Conservation (phyloP, 2,113 vertebrate genomes). For the Myxocyprinus asiaticus region DNA sequence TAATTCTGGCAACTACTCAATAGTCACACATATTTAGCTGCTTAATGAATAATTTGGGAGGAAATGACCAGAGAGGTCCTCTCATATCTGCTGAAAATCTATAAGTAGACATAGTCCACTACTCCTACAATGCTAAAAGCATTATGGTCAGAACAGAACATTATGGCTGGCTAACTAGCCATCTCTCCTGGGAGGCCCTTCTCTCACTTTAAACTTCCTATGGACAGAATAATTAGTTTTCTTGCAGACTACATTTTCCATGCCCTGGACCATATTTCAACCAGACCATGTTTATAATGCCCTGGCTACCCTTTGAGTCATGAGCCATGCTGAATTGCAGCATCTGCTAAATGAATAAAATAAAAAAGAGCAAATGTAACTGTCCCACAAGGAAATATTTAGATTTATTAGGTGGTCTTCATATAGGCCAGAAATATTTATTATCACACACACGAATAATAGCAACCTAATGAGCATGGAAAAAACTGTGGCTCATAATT, state of each 20-base stretch:
- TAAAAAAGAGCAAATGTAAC: slow-evolving; percentile 35
- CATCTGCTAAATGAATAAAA: slow-evolving; percentile 54
- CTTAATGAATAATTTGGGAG: slow-evolving; percentile 25
- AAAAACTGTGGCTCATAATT: slow-evolving; percentile 48
- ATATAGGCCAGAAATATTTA: slow-evolving; percentile 7
- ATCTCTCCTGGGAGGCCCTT: slow-evolving; percentile 14
- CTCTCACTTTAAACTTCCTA: slow-evolving; percentile 36
- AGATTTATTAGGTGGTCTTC: slow-evolving; percentile 44
- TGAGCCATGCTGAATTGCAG: slow-evolving; percentile 40
- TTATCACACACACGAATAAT: slow-evolving; percentile 23
- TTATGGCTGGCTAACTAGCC: slow-evolving; percentile 33
- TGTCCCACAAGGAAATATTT: slow-evolving; percentile 30
- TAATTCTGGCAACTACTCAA: slow-evolving; percentile 16
- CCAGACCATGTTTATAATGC: slow-evolving; percentile 42
- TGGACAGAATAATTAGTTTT: slow-evolving; percentile 52
- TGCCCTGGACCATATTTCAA: slow-evolving; percentile 37
- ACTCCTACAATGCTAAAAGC: slow-evolving; percentile 28
- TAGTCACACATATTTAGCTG: slow-evolving; percentile 21
- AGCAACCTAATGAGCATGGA: slow-evolving; percentile 39
- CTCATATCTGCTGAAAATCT: neutral
- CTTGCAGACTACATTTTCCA: slow-evolving; percentile 39
- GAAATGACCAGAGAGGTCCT: neutral
- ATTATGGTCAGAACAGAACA: slow-evolving; percentile 20
- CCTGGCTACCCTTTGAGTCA: slow-evolving; percentile 41
- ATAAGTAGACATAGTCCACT: neutral